Evolutionary conservation across 2,797 vertebrate genomes (phyloP), one percentile per base, ranked within the genome.

Genomic region (Pelochelys cantorii): DNA sequence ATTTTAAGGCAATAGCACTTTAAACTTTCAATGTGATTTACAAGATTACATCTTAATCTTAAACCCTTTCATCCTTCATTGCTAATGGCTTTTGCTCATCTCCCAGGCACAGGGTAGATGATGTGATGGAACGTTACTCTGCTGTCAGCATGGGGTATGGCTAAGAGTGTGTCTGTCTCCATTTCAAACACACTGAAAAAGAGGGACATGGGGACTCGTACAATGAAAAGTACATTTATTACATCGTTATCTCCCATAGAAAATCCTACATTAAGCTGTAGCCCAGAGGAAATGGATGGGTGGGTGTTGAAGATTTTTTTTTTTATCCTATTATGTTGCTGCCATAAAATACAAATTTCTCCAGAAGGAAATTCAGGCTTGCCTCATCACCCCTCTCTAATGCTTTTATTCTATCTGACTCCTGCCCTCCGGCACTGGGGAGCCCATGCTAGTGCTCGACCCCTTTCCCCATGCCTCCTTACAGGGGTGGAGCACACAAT

Each of bases 151-250:
- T 5, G 20, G 93, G 48, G 2, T 13, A 82, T 18, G 31, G 42
- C 53, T 53, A 74, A 92, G 83, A 75, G 77, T 34, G 54, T 13
- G 90, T 88, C 31, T 56, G 37, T 48, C 59, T 60, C 59, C 27
- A n/a, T 34, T 81, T 71, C 84, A 77, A 90, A 85, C 1, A 37
- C 7, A 12, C 53, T 90, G 93, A 79, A 78, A 1, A 2, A 77
- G 0, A 0, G 31, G 22, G 42, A 6, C 34, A 34, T 3, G 54
- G 79, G 54, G 4, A 62, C 13, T 79, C n/a, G 0, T 12, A 25
- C 22, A 71, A 23, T 75, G 71, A 75, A 74, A 48, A 75, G 4
- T 48, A 75, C 13, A 3, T 27, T 75, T 29, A 48, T 75, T 48
- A 75, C 11, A 12, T 13, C 13, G 23, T 15, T 75, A 48, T 14